Conservation (phyloP, 2,797 vertebrate species). For the Benthosema pterotum region DNA sequence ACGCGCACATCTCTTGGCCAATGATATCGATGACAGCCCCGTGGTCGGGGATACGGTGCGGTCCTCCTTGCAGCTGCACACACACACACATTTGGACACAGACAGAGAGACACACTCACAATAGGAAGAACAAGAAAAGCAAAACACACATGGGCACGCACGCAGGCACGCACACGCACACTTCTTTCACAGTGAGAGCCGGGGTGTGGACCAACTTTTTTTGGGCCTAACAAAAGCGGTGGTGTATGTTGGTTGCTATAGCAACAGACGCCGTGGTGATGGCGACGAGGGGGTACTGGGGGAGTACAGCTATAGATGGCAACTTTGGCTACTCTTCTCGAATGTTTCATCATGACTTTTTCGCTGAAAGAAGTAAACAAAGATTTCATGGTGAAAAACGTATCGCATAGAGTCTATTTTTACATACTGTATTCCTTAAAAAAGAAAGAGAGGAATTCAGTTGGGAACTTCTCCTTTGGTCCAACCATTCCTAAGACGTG, state of each 20-base stretch:
- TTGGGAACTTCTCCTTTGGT: too few species aligned
- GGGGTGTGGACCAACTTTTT: constrained; percentile 51
- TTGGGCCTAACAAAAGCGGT: constrained; percentile 50
- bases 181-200: constrained; percentile 47
- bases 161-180: constrained; percentile 26
- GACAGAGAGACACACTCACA: constrained; percentile 33
- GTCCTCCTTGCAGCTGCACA: constrained; percentile 28
- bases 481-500: too few species aligned
- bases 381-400: too few species aligned
- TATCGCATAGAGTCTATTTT: too few species aligned
- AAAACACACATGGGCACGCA: too few species aligned
- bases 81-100: constrained; percentile 36
- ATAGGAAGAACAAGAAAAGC: constrained; percentile 2
- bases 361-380: too few species aligned
- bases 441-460: too few species aligned
- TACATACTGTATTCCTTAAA: too few species aligned
- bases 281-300: too few species aligned
- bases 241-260: constrained; percentile 47
- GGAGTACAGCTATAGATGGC: too few species aligned
- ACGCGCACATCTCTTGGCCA: constrained; percentile 34
- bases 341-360: too few species aligned
- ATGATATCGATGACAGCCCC: constrained; percentile 56
- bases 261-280: constrained; percentile 59
- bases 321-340: too few species aligned
- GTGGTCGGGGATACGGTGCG: constrained; percentile 28